Conservation (phyloP, 2,113 vertebrate species). For the Regulus satrapa region DNA sequence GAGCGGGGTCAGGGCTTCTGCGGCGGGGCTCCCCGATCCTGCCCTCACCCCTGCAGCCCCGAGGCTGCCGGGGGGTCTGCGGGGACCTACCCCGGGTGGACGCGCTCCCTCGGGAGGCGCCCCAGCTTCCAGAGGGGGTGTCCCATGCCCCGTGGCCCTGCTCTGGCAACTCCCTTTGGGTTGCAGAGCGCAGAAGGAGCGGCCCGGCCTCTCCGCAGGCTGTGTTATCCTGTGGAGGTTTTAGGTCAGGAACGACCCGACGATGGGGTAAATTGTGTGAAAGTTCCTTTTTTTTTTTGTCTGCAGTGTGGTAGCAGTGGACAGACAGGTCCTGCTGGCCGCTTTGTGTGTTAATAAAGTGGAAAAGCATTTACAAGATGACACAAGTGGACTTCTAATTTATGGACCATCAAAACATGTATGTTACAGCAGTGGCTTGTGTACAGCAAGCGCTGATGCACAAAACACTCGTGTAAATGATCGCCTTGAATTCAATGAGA, state of each 20-base stretch:
- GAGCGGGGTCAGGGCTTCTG: background rate
- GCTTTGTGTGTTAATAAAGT: background rate
- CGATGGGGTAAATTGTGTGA: background rate
- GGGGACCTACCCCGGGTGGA: background rate
- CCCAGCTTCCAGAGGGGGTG: background rate
- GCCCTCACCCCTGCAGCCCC: too few species aligned
- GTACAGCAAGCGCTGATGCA: background rate
- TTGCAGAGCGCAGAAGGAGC: accelerated
- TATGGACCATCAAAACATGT: accelerated
- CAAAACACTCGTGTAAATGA: background rate
- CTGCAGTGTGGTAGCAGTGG: background rate
- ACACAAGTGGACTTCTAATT: background rate
- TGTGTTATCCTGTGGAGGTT: background rate
- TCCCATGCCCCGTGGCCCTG: too few species aligned
- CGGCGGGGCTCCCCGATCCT: background rate
- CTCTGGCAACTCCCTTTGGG: accelerated
- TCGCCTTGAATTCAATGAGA: background rate
- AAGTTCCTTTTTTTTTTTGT: accelerated
- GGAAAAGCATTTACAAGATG: background rate
- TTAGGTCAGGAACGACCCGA: background rate
- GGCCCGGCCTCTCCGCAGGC: background rate
- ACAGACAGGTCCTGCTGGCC: background rate
- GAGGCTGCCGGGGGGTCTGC: background rate
- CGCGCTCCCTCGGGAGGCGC: background rate
- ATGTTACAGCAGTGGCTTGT: background rate